phyloP scores from a whole-genome alignment of 2,888 invertebrate genomes.

The Cephus pulcher region DNA sequence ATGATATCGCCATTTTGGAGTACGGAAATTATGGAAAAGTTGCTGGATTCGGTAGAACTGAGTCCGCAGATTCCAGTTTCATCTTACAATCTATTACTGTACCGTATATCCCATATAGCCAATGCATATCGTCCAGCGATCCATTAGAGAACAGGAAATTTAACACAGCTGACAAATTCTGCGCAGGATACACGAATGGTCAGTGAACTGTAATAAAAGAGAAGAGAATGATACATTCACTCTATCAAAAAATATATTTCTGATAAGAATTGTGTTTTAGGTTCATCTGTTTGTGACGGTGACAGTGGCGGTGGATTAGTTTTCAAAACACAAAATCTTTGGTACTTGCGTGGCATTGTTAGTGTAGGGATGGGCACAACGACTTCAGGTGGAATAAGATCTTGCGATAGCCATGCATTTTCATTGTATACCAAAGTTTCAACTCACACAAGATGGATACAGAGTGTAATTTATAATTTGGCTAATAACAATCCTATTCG shows the following conservation, averaged over 20 bases:
- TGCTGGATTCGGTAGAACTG: conserved; percentile 61
- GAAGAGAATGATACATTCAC: neutral
- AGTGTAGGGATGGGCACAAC: conserved; percentile 58
- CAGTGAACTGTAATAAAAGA: conserved; percentile 23
- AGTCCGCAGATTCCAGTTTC: conserved; percentile 42
- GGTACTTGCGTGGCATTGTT: conserved; percentile 67
- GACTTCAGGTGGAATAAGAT: conserved; percentile 31
- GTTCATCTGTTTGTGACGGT: conserved; percentile 66
- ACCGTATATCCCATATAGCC: conserved; percentile 48
- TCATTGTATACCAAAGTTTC: conserved; percentile 61
- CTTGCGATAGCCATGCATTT: conserved; percentile 57
- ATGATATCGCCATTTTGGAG: conserved; percentile 40
- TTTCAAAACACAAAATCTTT: conserved; percentile 53
- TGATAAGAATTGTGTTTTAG: conserved; percentile 40
- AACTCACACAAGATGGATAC: conserved; percentile 55
- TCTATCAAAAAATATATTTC: neutral
- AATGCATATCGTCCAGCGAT: conserved; percentile 44
- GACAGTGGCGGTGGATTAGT: conserved; percentile 69
- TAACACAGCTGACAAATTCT: conserved; percentile 61
- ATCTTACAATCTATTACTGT: conserved; percentile 52
- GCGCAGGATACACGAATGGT: conserved; percentile 64
- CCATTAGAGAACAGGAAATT: conserved; percentile 38
- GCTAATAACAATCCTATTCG: neutral
- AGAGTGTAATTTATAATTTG: conserved; percentile 41
- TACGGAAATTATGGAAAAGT: conserved; percentile 53